Conservation (phyloP, 2,888 invertebrate genomes). For the Lacanobia wlatinum region DNA sequence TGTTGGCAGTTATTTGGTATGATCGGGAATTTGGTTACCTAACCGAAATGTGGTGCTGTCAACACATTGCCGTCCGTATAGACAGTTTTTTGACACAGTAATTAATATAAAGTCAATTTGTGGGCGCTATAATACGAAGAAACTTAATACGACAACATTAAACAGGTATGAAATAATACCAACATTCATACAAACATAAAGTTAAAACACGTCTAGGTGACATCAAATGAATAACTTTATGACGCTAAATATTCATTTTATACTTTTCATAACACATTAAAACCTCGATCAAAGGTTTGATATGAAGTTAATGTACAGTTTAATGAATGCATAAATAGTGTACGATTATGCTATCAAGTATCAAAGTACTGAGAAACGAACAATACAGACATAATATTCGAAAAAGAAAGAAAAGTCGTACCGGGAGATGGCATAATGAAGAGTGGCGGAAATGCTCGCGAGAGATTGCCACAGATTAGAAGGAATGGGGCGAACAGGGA, state of each 20-base stretch:
- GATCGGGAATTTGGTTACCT: neutral
- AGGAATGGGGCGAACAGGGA: constrained; percentile 37
- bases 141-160: neutral
- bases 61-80: neutral
- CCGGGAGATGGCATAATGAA: constrained; percentile 55
- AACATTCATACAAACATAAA: constrained; percentile 7
- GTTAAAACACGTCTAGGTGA: neutral
- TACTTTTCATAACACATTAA: constrained; percentile 18
- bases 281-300: constrained; percentile 12
- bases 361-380: constrained; percentile 8
- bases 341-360: constrained; percentile 25
- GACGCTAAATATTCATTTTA: constrained; percentile 19
- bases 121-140: too few species aligned
- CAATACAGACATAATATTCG: constrained; percentile 40
- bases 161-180: neutral
- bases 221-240: constrained; percentile 18
- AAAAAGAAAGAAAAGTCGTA: constrained; percentile 36
- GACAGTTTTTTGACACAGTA: neutral
- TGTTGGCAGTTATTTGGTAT: neutral
- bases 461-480: constrained; percentile 62
- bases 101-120: too few species aligned
- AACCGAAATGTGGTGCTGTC: neutral
- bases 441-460: constrained; percentile 58
- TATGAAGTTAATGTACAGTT: constrained; percentile 22
- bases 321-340: constrained; percentile 31